phyloP scores from a whole-genome alignment of 1,140 invertebrate species.

The Melipona quadrifasciata region DNA sequence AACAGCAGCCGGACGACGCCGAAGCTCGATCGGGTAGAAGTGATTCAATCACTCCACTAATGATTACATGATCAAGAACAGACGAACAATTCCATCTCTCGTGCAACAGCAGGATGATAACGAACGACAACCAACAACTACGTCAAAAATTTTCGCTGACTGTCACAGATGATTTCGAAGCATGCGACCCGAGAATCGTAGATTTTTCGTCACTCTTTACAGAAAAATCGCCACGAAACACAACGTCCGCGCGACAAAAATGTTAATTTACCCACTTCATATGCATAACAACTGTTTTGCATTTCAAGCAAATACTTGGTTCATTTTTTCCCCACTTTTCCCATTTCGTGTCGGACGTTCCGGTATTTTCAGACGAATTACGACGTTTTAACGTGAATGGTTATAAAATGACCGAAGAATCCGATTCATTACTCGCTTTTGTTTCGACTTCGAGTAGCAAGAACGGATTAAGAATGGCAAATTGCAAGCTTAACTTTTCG shows the following conservation, averaged over 20 bases:
- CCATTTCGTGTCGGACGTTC: background rate
- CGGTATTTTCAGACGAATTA: background rate
- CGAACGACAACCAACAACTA: slow-evolving; percentile 18
- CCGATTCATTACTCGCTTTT: background rate
- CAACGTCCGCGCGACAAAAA: background rate
- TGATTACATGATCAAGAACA: slow-evolving; percentile 5
- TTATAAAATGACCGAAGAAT: background rate
- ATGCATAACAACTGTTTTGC: background rate
- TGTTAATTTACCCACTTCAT: background rate
- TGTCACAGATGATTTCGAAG: background rate
- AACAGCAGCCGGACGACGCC: background rate
- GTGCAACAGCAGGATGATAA: background rate
- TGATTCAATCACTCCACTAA: slow-evolving; percentile 20
- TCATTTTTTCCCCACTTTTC: background rate
- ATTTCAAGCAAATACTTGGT: background rate
- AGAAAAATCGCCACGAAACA: background rate
- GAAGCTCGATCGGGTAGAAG: background rate
- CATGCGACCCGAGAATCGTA: background rate
- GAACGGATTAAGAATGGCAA: background rate
- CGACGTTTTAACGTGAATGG: background rate
- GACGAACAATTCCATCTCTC: background rate
- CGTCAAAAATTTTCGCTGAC: background rate
- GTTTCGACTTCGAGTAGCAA: background rate
- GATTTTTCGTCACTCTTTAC: background rate
- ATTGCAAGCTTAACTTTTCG: slow-evolving; percentile 1